phyloP scores from a whole-genome alignment of 2,888 invertebrate genomes.

The Chrysina gloriosa region DNA sequence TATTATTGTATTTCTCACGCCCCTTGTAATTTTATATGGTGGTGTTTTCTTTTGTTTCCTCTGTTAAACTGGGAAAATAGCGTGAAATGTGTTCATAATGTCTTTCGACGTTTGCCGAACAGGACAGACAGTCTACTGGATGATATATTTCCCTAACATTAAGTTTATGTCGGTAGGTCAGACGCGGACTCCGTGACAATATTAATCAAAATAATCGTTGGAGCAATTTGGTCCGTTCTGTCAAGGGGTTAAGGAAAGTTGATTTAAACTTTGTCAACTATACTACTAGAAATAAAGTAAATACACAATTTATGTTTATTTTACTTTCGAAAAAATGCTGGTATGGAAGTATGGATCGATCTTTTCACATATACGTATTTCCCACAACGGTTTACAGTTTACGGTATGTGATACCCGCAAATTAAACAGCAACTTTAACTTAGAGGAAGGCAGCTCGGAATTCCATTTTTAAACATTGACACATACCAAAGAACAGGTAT shows the following conservation, averaged over 20 bases:
- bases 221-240: background rate
- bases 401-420: too few species aligned
- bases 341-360: too few species aligned
- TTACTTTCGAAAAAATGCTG: too few species aligned
- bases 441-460: too few species aligned
- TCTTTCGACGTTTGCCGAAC: slow-evolving; percentile 9
- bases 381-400: too few species aligned
- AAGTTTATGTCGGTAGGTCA: slow-evolving; percentile 1
- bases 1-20: background rate
- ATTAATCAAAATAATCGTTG: slow-evolving; percentile 12
- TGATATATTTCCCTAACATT: slow-evolving; percentile 21
- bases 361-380: too few species aligned
- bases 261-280: background rate
- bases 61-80: background rate
- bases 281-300: too few species aligned
- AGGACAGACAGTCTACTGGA: background rate
- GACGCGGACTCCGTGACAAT: background rate
- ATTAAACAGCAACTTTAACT: too few species aligned
- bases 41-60: slow-evolving; percentile 2
- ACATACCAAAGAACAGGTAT: too few species aligned
- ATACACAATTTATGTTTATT: background rate
- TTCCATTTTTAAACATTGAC: too few species aligned
- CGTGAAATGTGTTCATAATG: slow-evolving; percentile 18
- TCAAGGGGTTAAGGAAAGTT: background rate
- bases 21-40: slow-evolving; percentile 9